These are phyloP conservation scores for Gallinago stenura DNA, from an alignment of 2,797 vertebrate genomes.

Conservation along the genomic window DNA sequence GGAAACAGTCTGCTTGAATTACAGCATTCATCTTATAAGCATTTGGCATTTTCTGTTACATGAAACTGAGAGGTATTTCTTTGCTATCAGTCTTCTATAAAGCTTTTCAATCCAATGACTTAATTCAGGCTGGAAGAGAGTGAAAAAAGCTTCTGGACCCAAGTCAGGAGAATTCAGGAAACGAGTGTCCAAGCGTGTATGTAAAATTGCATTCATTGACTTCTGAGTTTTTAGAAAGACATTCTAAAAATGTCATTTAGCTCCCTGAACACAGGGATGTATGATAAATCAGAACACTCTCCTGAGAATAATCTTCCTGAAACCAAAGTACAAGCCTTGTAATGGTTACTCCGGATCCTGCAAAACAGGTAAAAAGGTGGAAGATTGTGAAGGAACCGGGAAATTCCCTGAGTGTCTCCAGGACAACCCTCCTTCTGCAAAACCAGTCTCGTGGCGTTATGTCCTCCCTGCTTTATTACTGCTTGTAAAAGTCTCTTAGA, in stretches of 20 bases:
- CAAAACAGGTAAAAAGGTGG: not conserved
- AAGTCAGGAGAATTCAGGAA: slow-evolving; percentile 52
- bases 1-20: slow-evolving; percentile 61
- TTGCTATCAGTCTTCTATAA: slow-evolving; percentile 39
- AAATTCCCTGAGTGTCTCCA: not conserved
- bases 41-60: slow-evolving; percentile 51
- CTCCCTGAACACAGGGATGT: not conserved
- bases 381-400: not conserved
- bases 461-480: not conserved
- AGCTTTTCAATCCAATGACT: slow-evolving; percentile 41
- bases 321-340: not conserved
- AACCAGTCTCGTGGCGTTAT: accelerated
- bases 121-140: slow-evolving; percentile 40
- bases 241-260: slow-evolving; percentile 12
- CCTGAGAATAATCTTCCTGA: not conserved
- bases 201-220: not conserved
- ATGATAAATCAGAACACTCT: not conserved
- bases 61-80: slow-evolving; percentile 38
- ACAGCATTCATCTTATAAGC: slow-evolving; percentile 39
- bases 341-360: not conserved
- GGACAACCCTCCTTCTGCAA: not conserved
- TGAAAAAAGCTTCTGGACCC: slow-evolving; percentile 50
- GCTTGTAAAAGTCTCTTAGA: not conserved
- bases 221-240: slow-evolving; percentile 12
- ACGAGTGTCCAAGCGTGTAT: not conserved